Percentiles rank a stretch among this genome's conserved stretches.
Conservation (phyloP, 2,797 vertebrate genomes). For the Neomorphus geoffroyi region DNA sequence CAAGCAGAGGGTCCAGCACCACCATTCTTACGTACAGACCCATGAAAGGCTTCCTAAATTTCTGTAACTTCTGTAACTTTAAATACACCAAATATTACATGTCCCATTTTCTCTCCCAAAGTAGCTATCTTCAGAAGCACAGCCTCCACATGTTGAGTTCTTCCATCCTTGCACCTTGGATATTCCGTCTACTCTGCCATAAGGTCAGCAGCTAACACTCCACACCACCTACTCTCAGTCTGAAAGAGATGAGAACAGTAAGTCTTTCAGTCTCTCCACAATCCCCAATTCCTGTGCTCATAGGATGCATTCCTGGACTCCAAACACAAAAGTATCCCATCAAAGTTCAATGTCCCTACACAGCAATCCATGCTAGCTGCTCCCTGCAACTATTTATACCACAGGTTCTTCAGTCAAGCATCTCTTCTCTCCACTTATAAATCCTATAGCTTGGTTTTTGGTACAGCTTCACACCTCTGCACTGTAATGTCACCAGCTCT, state of each 20-base stretch:
- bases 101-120: background rate
- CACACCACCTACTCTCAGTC: background rate
- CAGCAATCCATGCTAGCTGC: accelerated
- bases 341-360: too few species aligned
- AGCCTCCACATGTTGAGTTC: background rate
- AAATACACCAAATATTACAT: background rate
- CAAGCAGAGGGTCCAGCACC: background rate
- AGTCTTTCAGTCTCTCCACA: background rate
- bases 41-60: background rate
- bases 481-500: background rate
- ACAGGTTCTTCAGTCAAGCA: background rate
- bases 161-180: background rate
- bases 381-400: background rate
- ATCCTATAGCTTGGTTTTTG: background rate
- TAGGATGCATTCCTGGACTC: background rate
- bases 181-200: background rate
- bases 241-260: background rate
- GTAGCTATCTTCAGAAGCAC: background rate
- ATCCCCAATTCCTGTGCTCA: background rate
- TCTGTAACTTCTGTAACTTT: background rate
- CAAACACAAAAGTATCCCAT: background rate
- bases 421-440: background rate
- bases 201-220: background rate
- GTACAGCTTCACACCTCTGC: background rate
- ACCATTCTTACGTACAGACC: background rate